Evolutionary conservation across 2,888 invertebrate species (phyloP).

Genomic region (Andrena camellia): DNA sequence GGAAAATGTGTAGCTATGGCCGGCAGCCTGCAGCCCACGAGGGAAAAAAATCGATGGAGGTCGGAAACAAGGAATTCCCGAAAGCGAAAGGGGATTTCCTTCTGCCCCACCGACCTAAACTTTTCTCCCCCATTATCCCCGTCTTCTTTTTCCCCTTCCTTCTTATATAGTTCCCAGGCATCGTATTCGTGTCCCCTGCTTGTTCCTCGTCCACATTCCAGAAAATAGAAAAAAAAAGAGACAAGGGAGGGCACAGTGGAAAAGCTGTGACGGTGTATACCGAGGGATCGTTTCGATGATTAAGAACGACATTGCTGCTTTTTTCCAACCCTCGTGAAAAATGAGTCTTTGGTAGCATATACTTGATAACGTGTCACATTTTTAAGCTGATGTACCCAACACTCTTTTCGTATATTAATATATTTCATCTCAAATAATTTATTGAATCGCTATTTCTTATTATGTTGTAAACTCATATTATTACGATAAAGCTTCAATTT

Average conservation of each 20-base stretch:
- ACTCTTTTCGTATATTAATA: neutral
- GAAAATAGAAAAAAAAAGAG: constrained; percentile 22
- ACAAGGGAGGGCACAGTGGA: constrained; percentile 9
- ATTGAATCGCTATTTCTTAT: neutral
- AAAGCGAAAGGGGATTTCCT: constrained; percentile 69
- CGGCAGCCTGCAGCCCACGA: constrained; percentile 33
- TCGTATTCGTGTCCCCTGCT: constrained; percentile 22
- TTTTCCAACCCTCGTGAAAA: constrained; percentile 39
- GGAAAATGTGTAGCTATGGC: constrained; percentile 24
- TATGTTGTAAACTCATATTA: neutral
- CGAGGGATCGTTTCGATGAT: constrained; percentile 69
- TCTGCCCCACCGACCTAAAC: constrained; percentile 62
- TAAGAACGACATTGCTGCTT: constrained; percentile 56
- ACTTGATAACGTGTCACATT: neutral
- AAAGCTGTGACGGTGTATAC: constrained; percentile 49
- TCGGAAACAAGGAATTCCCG: constrained; percentile 69
- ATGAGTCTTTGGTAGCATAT: constrained; percentile 29
- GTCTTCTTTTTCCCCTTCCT: constrained; percentile 14
- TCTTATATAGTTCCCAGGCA: constrained; percentile 21
- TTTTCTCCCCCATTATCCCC: constrained; percentile 30
- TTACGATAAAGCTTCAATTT: neutral
- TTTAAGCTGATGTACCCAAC: neutral
- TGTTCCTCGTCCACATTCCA: constrained; percentile 37
- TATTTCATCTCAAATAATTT: neutral
- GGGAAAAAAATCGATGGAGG: constrained; percentile 71